Percentiles rank a stretch among this genome's conserved stretches.
phyloP scores from a whole-genome alignment of 2,888 invertebrate species.

The Raillietiella orientalis region DNA sequence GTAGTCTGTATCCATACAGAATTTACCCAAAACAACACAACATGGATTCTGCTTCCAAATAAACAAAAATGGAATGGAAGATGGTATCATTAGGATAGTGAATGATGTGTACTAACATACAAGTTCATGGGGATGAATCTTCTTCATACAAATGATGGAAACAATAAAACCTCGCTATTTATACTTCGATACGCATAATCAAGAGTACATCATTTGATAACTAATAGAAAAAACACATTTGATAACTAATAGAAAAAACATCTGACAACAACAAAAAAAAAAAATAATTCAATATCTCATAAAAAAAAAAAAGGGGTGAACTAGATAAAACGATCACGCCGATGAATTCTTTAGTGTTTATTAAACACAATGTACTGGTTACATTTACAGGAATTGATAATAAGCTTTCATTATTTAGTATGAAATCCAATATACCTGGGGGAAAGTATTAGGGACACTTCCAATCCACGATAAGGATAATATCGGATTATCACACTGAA shows the following conservation, averaged over 20 bases:
- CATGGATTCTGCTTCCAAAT: background rate
- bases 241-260: too few species aligned
- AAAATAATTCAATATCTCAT: background rate
- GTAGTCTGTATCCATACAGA: background rate
- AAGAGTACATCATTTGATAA: too few species aligned
- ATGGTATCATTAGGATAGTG: background rate
- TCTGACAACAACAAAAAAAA: too few species aligned
- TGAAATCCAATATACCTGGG: constrained; percentile 31
- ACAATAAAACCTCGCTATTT: too few species aligned
- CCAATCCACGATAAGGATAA: constrained; percentile 94
- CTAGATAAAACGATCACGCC: background rate
- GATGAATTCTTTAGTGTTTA: background rate
- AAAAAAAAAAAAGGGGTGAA: background rate
- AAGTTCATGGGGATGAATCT: too few species aligned
- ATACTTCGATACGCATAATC: too few species aligned
- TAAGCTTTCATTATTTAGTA: constrained; percentile 1
- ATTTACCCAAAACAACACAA: background rate
- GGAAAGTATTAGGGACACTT: constrained; percentile 77
- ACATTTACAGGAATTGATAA: background rate
- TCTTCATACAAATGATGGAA: too few species aligned
- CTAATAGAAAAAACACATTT: too few species aligned
- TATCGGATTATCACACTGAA: constrained; percentile 80
- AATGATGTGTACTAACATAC: too few species aligned
- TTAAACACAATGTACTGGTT: background rate
- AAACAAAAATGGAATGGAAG: background rate